These are phyloP conservation scores for Clarias platycephalus DNA, from an alignment of 2,797 vertebrate genomes.

Conservation along the genomic window DNA sequence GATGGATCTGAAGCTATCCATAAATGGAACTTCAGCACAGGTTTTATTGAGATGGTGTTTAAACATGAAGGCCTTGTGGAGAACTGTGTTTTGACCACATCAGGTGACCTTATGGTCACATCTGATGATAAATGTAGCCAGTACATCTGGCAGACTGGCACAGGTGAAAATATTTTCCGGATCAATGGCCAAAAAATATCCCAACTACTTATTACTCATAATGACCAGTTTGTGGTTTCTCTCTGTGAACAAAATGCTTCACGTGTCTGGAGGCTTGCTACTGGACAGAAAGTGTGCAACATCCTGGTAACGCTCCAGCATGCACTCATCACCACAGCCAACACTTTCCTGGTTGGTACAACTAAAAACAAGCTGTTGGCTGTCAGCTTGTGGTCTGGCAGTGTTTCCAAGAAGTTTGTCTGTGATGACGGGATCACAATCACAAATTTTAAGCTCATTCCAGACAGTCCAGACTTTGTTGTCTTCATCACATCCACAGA, in stretches of 20 bases:
- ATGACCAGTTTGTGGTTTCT: slow-evolving; percentile 98
- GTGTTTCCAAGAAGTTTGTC: slow-evolving; percentile 96
- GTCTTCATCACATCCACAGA: slow-evolving; percentile 96
- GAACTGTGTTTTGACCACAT: slow-evolving; percentile 92
- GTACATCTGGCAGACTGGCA: slow-evolving; percentile 94
- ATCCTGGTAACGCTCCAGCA: slow-evolving; percentile 95
- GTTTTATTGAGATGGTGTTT: slow-evolving; percentile 95
- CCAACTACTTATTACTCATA: slow-evolving; percentile 96
- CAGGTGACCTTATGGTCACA: slow-evolving; percentile 94
- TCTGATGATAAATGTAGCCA: slow-evolving; percentile 96
- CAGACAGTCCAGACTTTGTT: slow-evolving; percentile 92
- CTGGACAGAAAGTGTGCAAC: slow-evolving; percentile 97
- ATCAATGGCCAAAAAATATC: slow-evolving; percentile 96
- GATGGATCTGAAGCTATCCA: slow-evolving; percentile 95
- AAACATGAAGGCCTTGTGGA: slow-evolving; percentile 95
- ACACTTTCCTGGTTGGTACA: slow-evolving; percentile 94
- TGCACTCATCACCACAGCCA: slow-evolving; percentile 94
- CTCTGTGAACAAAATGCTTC: slow-evolving; percentile 98
- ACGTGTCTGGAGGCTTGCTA: slow-evolving; percentile 94
- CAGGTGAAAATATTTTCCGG: slow-evolving; percentile 94
- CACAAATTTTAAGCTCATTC: slow-evolving; percentile 92
- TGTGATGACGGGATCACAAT: slow-evolving; percentile 94
- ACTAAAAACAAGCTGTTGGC: slow-evolving; percentile 96
- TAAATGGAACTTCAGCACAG: slow-evolving; percentile 97
- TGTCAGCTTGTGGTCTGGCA: slow-evolving; percentile 98